A percentile compares a stretch with the other conserved stretches of the same genome.
Conservation (phyloP, 2,113 vertebrate species). For the Pandion haliaetus region DNA sequence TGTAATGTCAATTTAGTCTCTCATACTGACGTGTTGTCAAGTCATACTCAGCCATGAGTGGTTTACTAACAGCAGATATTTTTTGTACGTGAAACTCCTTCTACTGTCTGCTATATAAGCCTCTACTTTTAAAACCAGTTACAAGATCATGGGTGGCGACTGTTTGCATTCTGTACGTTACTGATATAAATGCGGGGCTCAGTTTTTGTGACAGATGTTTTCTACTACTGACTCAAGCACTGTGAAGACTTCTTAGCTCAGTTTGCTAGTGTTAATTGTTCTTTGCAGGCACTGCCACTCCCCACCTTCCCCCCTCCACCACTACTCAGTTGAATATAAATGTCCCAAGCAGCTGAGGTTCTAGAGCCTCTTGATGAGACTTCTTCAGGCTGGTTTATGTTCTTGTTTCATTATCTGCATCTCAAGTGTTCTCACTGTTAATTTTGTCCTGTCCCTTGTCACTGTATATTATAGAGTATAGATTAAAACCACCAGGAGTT, state of each 20-base stretch:
- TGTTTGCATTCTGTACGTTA: neutral
- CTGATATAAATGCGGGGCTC: neutral
- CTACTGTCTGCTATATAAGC: neutral
- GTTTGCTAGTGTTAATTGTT: neutral
- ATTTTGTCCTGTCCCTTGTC: neutral
- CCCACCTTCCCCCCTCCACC: no score
- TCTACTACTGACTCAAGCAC: neutral
- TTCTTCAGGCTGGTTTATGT: neutral
- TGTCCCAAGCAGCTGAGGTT: neutral
- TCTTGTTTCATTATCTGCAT: neutral
- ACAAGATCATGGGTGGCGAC: neutral
- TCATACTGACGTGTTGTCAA: neutral
- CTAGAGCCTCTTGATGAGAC: neutral
- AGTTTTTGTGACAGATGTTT: neutral
- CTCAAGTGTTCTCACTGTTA: neutral
- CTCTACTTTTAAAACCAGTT: neutral
- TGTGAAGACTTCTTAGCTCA: neutral
- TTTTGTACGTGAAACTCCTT: neutral
- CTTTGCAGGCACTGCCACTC: neutral
- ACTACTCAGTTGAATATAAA: neutral
- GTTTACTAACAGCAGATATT: neutral
- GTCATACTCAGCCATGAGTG: neutral
- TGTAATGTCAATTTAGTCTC: neutral
- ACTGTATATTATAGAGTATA: neutral
- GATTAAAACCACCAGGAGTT: neutral